Percentiles rank a stretch among this genome's conserved stretches.
Evolutionary conservation across 2,888 invertebrate species (phyloP).

Genomic region (Pollenia labialis): DNA sequence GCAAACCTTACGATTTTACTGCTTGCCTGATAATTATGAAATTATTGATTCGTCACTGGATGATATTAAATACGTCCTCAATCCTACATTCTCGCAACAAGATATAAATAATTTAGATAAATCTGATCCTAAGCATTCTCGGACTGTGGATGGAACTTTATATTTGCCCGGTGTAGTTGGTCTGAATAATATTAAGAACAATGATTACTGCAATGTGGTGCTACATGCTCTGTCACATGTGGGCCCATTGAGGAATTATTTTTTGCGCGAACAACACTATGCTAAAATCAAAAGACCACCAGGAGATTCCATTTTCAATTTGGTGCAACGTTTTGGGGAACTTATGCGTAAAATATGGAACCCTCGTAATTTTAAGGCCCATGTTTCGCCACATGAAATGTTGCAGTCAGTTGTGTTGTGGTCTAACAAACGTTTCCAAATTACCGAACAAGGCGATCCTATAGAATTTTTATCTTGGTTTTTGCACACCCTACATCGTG

Average conservation of each 20-base stretch:
- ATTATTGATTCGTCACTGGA: constrained; percentile 98
- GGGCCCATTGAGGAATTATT: constrained; percentile 96
- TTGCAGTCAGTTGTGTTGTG: constrained; percentile 98
- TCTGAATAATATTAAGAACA: constrained; percentile 99
- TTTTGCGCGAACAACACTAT: constrained; percentile 97
- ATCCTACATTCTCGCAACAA: constrained; percentile 95
- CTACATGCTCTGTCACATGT: constrained; percentile 98
- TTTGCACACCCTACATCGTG: constrained; percentile 96
- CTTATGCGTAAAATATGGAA: constrained; percentile 99
- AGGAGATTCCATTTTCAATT: constrained; percentile 95
- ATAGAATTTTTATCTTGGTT: constrained; percentile 99
- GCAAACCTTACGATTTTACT: constrained; percentile 98
- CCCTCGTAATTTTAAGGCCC: constrained; percentile 99
- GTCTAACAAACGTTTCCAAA: constrained; percentile 98
- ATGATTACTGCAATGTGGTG: constrained; percentile 99
- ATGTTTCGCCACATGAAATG: constrained; percentile 99
- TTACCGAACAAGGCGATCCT: constrained; percentile 99
- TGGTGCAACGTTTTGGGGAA: constrained; percentile 97
- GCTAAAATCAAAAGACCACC: constrained; percentile 94
- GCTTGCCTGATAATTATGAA: constrained; percentile 99
- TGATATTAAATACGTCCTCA: constrained; percentile 99
- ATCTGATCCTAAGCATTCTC: constrained; percentile 88
- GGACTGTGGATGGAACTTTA: constrained; percentile 98
- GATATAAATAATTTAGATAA: constrained; percentile 93
- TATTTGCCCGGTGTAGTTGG: constrained; percentile 99